Conservation (phyloP, 2,113 vertebrate species). For the Hoplias malabaricus region DNA sequence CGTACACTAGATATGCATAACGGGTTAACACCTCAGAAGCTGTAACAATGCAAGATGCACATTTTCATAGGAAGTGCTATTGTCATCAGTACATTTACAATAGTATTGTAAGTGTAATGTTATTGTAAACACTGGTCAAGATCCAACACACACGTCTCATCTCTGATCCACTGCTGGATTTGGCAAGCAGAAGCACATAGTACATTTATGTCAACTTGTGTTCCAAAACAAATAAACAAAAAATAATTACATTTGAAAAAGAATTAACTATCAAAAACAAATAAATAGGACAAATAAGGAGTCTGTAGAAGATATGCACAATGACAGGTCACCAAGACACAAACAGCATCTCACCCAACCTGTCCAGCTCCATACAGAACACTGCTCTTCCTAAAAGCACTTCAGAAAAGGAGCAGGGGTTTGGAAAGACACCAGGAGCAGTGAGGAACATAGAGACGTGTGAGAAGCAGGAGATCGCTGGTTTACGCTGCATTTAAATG, state of each 20-base stretch:
- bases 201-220: constrained; percentile 18
- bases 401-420: constrained; percentile 19
- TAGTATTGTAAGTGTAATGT: background rate
- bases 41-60: constrained; percentile 16
- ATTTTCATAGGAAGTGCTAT: constrained; percentile 9
- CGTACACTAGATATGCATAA: constrained; percentile 10
- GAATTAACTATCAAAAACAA: background rate
- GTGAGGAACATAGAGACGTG: background rate
- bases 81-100: background rate
- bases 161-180: constrained; percentile 19
- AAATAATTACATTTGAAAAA: background rate
- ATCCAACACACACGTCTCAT: background rate
- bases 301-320: constrained; percentile 36
- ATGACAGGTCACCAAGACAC: constrained; percentile 40
- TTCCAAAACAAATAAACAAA: background rate
- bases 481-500: too few relatives aligned
- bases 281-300: constrained; percentile 5
- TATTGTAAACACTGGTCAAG: constrained; percentile 20
- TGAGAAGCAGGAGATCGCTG: background rate
- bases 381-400: constrained; percentile 39
- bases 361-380: constrained; percentile 23
- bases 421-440: constrained; percentile 6
- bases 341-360: constrained; percentile 36
- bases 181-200: constrained; percentile 34
- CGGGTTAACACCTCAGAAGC: background rate